These are phyloP conservation scores for Dolichoris vasculosae DNA, from an alignment of 1,140 invertebrate species.

Conservation along the genomic window DNA sequence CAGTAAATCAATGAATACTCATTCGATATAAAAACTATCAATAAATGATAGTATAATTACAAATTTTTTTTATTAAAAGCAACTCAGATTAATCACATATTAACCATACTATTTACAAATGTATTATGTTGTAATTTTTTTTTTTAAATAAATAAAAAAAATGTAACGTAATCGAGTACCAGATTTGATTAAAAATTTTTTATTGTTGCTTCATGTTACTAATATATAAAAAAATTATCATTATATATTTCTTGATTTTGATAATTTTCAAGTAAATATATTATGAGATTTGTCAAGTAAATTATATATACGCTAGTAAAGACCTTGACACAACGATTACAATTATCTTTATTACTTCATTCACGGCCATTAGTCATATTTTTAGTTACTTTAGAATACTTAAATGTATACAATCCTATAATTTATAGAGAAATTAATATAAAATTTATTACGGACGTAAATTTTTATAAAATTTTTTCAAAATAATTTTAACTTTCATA, in stretches of 20 bases:
- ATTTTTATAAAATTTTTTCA: background rate
- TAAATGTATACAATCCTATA: constrained; percentile 12
- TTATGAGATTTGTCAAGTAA: constrained; percentile 31
- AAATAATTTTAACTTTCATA: background rate
- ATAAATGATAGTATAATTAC: background rate
- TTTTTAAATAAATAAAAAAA: background rate
- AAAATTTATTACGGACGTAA: background rate
- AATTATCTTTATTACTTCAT: constrained; percentile 49
- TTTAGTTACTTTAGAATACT: constrained; percentile 36
- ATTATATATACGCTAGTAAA: background rate
- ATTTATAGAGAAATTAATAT: background rate
- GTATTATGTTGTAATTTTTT: background rate
- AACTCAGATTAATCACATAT: background rate
- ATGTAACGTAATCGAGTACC: background rate
- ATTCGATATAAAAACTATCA: background rate
- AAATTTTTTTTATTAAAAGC: background rate
- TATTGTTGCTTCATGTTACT: background rate
- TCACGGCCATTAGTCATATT: constrained; percentile 37
- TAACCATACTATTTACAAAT: background rate
- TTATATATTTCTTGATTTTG: constrained; percentile 5
- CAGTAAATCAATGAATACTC: background rate
- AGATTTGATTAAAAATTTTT: background rate
- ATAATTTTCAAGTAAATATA: constrained; percentile 22
- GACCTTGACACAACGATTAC: constrained; percentile 44
- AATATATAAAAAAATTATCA: constrained; percentile 11